phyloP scores from a whole-genome alignment of 2,888 invertebrate species.

The Drosophila mimica region DNA sequence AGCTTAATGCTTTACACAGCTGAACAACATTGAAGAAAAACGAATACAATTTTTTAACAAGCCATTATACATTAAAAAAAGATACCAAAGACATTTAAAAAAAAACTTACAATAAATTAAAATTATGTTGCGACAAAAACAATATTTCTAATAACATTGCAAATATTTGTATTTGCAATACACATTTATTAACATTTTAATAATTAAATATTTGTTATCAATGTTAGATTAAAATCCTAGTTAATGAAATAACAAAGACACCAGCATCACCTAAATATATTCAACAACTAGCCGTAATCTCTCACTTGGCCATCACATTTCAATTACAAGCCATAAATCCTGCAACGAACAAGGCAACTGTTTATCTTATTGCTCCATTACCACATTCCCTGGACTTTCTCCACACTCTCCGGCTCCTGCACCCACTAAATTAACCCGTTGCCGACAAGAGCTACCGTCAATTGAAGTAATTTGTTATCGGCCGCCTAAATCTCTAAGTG shows the following conservation, averaged over 20 bases:
- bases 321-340: conserved; percentile 51
- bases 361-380: conserved; percentile 54
- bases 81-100: background rate
- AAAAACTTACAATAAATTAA: background rate
- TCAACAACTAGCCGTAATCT: conserved; percentile 25
- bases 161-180: background rate
- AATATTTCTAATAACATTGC: background rate
- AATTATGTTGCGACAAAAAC: background rate
- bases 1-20: conserved; percentile 18
- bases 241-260: conserved; percentile 24
- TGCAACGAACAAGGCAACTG: conserved; percentile 42
- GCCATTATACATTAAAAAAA: background rate
- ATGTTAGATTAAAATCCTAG: conserved; percentile 11
- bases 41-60: background rate
- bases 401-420: conserved; percentile 19
- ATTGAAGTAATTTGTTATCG: conserved; percentile 62
- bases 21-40: conserved; percentile 17
- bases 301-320: conserved; percentile 42
- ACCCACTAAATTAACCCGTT: conserved; percentile 36
- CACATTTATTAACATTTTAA: background rate
- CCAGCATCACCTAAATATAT: conserved; percentile 12
- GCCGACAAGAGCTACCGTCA: conserved; percentile 58
- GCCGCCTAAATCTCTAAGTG: conserved; percentile 47
- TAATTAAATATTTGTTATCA: background rate
- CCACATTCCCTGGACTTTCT: conserved; percentile 25